Evolutionary conservation across 64 coral and sea anemone genomes (phyloP).

Genomic region (Montipora sp.): DNA sequence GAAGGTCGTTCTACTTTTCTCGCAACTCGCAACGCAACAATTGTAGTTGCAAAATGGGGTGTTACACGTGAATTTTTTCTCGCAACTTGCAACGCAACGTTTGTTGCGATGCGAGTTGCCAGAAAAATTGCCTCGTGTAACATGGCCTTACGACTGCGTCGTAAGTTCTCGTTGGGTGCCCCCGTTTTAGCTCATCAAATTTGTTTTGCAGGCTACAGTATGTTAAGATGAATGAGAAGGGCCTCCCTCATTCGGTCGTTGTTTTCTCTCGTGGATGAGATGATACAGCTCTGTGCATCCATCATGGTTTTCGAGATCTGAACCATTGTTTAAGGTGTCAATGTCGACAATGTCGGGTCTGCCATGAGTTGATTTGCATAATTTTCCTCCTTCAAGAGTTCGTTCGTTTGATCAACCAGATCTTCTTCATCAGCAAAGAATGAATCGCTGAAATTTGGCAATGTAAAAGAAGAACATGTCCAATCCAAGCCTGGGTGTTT

Average conservation of each 20-base stretch:
- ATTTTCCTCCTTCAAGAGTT: background rate
- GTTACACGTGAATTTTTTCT: too few relatives aligned
- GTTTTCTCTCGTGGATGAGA: constrained; percentile 11
- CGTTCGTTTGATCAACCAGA: background rate
- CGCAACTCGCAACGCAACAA: too few relatives aligned
- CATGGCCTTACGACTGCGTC: too few relatives aligned
- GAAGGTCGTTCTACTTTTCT: too few relatives aligned
- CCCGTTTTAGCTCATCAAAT: background rate
- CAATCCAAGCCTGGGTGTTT: background rate
- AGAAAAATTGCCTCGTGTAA: too few relatives aligned
- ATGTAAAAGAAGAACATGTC: background rate
- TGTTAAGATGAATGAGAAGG: constrained; percentile 8
- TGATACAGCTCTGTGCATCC: background rate
- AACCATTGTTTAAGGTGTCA: background rate
- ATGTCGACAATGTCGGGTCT: background rate
- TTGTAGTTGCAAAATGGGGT: too few relatives aligned
- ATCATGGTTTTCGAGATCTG: background rate
- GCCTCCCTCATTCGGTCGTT: background rate
- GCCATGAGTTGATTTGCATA: background rate
- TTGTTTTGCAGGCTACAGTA: background rate
- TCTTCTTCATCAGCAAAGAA: background rate
- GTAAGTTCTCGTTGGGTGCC: too few relatives aligned
- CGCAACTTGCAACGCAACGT: too few relatives aligned
- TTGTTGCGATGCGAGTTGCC: too few relatives aligned
- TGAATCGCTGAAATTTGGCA: background rate